Base-by-base conservation (phyloP, 1,140 invertebrate species). In the Chironomus tepperi region DNA sequence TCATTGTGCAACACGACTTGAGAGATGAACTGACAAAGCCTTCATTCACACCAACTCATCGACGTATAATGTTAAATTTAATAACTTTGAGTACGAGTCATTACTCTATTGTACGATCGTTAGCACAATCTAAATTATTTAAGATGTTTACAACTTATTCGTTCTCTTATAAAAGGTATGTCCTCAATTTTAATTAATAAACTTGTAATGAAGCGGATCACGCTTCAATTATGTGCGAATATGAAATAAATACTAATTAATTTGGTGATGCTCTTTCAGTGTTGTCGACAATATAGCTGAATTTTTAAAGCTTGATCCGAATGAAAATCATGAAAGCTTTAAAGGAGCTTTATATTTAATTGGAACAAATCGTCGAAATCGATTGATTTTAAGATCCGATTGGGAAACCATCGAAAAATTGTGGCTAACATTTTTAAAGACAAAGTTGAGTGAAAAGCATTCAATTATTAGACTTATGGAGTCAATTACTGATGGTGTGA, bases 321-420 rank as follows among this genome's bases (percentile, higher is more conserved):
- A 86, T 57, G 79, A 84, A 73, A 80, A 89, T 78, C 89, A 91
- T 80, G 89, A 94, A 77, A 85, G 88, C 70, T 90, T 93, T 75
- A 94, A 95, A 84, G 94, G 94, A 43, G 87, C 88, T 8, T 81
- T 97, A 16, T 93, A 91, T 81, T 85, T 95, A 21, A 81, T 97
- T 19, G 86, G 87, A 0, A 88, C 89, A 78, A 81, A 82, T 24
- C 75, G 77, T 65, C 75, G 78, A 1, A 83, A 84, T 0, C 88
- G 89, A 0, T 80, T 95, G 8, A 81, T 91, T 2, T 86, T 88
- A 7, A 88, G 89, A 78, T 88, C 89, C 75, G 88, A 94, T 80
- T 97, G 94, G 93, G 84, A 88, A 1, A 84, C 89, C 3, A 83
- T 95, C 3, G 80, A 82, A 19, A 80, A 85, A 21, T 79, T 95